Evolutionary conservation across 2,797 vertebrate species (phyloP), one percentile per base, ranked within the genome.

Genomic region (Enteromius unitaeniatus): DNA sequence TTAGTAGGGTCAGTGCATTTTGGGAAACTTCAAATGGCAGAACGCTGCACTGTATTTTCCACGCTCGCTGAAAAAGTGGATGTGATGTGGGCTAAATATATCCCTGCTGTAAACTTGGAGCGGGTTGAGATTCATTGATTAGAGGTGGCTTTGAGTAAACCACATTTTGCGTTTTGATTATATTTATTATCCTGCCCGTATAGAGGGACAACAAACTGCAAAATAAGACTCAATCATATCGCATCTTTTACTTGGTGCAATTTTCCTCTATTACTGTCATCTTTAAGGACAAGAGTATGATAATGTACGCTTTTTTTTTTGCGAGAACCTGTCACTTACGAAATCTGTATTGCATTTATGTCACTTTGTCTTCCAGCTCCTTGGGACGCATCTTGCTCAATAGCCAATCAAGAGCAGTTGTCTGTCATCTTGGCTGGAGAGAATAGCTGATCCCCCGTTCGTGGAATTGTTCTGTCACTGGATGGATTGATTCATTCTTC

Each of bases 401-500:
- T 84, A 86, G 81, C 64, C 81, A 78, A 81, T 68, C 68, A 72
- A 75, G 79, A 68, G 62, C 81, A 77, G 87, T 69, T 85, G 81
- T 79, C 83, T 85, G 82, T 90, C 87, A 86, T 81, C 79, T 51
- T 69, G 83, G 69, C 83, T 81, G 69, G 76, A 77, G 68, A 79
- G 72, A 85, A 84, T 80, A 84, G 83, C 84, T 49, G 83, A 89
- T 88, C 83, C 72, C 68, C 34, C 69, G 85, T 82, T 85, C 15
- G 23, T 86, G 86, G 87, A 89, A 88, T 87, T 89, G 88, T 86
- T 79, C 89, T 90, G 89, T 89, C 88, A 89, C 86, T 84, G 68
- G 86, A 86, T 87, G 86, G 87, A 90, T 90, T 86, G 87, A 90
- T 86, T 89, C 85, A 82, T 90, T 89, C 86, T 69, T 81, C 72